Evolutionary conservation across 2,113 vertebrate genomes (phyloP).

Genomic region (Rhinoptilus africanus): DNA sequence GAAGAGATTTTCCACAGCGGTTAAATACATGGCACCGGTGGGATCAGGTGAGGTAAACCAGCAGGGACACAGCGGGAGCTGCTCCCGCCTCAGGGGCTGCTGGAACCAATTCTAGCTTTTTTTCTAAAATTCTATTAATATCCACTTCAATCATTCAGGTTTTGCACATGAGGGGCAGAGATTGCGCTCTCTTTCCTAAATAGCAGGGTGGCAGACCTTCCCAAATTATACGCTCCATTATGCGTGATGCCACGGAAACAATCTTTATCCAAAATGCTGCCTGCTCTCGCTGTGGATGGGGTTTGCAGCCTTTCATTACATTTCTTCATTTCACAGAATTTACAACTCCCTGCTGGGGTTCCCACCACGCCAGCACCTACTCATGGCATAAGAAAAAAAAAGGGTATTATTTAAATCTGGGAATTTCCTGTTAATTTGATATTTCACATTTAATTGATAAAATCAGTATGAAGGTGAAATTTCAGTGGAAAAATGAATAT

Average conservation of each 20-base stretch:
- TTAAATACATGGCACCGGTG: accelerated
- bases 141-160: neutral
- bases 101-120: neutral
- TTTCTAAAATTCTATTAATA: neutral
- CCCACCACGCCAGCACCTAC: neutral
- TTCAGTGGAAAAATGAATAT: neutral
- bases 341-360: neutral
- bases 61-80: neutral
- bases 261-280: neutral
- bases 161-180: neutral
- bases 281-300: neutral
- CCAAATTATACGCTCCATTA: neutral
- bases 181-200: neutral
- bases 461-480: neutral
- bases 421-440: neutral
- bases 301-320: neutral
- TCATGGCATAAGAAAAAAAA: neutral
- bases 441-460: neutral
- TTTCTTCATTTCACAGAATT: neutral
- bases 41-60: neutral
- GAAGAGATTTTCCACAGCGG: accelerated
- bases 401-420: neutral
- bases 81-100: neutral
- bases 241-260: neutral
- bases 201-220: neutral